Evolutionary conservation across 2,888 invertebrate species (phyloP).

Genomic region (Galeopsomyia nigrocyanea): DNA sequence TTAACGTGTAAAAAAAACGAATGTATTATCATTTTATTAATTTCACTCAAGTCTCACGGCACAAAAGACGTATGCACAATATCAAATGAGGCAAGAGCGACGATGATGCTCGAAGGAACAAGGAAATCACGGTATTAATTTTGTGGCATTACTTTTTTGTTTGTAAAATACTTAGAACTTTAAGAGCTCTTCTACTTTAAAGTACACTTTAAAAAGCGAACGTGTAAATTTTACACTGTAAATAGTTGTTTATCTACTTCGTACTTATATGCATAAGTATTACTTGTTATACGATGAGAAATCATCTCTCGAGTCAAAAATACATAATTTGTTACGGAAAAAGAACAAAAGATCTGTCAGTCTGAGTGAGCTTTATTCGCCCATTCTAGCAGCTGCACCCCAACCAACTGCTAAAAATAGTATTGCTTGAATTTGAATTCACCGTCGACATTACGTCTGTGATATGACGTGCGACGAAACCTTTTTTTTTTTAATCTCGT

Average conservation of each 20-base stretch:
- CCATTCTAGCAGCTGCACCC: conserved; percentile 16
- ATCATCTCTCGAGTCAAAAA: conserved; percentile 10
- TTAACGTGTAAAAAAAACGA: background rate
- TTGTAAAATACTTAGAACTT: conserved; percentile 29
- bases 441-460: conserved; percentile 2
- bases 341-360: background rate
- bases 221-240: conserved; percentile 13
- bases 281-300: conserved; percentile 3
- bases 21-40: background rate
- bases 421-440: conserved; percentile 29
- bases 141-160: conserved; percentile 22
- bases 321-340: conserved; percentile 42
- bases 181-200: background rate
- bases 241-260: conserved; percentile 33
- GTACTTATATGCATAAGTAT: conserved; percentile 34
- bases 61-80: background rate
- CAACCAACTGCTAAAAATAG: conserved; percentile 35
- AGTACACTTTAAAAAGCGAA: too few species aligned
- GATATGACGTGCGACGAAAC: conserved; percentile 50
- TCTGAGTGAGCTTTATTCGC: conserved; percentile 22
- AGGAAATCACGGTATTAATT: conserved; percentile 33
- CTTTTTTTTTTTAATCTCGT: conserved; percentile 44
- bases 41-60: background rate
- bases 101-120: conserved; percentile 12
- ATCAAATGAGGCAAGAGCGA: conserved; percentile 26